phyloP scores from a whole-genome alignment of 2,113 vertebrate genomes.

The Neomonachus schauinslandi region DNA sequence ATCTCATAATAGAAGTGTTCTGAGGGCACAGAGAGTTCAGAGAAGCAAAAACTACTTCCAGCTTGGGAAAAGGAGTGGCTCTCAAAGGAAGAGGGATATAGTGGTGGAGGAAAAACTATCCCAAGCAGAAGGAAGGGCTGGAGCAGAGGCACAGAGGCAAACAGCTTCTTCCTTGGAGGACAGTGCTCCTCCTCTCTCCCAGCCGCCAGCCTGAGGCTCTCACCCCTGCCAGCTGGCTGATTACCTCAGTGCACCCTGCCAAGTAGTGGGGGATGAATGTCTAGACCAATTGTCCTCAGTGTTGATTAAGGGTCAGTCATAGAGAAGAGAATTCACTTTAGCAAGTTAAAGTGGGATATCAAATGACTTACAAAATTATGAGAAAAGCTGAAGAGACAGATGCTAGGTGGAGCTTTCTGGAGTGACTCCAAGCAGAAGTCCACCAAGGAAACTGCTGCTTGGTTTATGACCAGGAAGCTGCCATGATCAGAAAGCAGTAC shows the following conservation, averaged over 20 bases:
- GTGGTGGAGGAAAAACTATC: not conserved
- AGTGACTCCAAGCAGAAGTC: not conserved
- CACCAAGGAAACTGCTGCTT: not conserved
- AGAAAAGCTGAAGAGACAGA: constrained; percentile 18
- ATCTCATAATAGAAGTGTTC: not conserved
- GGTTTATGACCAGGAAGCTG: not conserved
- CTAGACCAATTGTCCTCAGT: constrained; percentile 51
- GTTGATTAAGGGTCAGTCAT: constrained; percentile 67
- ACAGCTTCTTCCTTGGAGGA: not conserved
- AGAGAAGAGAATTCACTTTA: constrained; percentile 60
- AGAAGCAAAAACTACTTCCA: constrained; percentile 41
- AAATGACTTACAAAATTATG: constrained; percentile 63
- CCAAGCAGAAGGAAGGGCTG: not conserved
- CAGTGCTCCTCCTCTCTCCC: not conserved
- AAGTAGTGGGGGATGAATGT: constrained; percentile 27
- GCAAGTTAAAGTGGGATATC: constrained; percentile 64
- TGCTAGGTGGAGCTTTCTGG: not conserved
- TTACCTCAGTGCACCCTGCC: constrained; percentile 50
- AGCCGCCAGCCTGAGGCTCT: constrained; percentile 50
- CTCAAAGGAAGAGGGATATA: not conserved
- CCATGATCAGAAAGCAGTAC: not conserved
- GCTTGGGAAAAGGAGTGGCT: not conserved
- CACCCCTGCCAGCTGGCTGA: constrained; percentile 33
- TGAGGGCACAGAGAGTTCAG: not conserved
- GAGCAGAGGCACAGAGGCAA: not conserved